Evolutionary conservation across 2,888 invertebrate genomes (phyloP), one percentile per base, ranked within the genome.

Genomic region (Cephalotes varians): DNA sequence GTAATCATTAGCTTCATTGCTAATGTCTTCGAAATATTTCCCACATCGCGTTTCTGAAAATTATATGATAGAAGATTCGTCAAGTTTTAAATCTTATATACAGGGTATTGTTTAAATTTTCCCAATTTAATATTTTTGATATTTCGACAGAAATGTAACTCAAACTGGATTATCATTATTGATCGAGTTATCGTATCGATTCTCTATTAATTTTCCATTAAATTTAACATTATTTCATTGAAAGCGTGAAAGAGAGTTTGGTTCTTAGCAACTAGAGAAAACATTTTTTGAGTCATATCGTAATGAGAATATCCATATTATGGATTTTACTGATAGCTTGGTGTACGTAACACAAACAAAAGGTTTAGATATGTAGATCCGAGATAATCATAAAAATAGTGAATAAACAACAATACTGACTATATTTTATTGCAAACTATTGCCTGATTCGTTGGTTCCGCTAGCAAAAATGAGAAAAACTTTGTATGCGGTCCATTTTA

Each of bases 351-450:
- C 37, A 64, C 25, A 58, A 81, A 87, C 87, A 83, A 85, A 85
- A 83, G 73, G 54, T 47, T 21, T 28, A 25, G 49, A 79, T 47
- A 73, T 51, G 21, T 40, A 34, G 18, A 34, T 44, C 31, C 37
- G 34, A 15, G 51, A 12, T 49, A 76, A 44, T 71, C 31, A n/a
- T 73, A 62, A 73, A 60, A 4, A 1, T 65, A 82, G 58, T 82
- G 85, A 87, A 87, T 82, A 83, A 85, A 85, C 80, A 67, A 65
- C 34, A n/a, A 56, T 12, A 77, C 54, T 25, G 34, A 49, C 51
- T 47, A 47, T 69, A 67, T 82, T 83, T 87, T 72, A 51, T 25
- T n/a, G 18, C 37, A 71, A 58, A 84, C 80, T 65, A 47, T 60
- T 44, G 34, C 25, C 71, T 54, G 47, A 69, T 64, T n/a, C 60